Conservation (phyloP, 2,888 invertebrate genomes). For the Periphyllus acericola region DNA sequence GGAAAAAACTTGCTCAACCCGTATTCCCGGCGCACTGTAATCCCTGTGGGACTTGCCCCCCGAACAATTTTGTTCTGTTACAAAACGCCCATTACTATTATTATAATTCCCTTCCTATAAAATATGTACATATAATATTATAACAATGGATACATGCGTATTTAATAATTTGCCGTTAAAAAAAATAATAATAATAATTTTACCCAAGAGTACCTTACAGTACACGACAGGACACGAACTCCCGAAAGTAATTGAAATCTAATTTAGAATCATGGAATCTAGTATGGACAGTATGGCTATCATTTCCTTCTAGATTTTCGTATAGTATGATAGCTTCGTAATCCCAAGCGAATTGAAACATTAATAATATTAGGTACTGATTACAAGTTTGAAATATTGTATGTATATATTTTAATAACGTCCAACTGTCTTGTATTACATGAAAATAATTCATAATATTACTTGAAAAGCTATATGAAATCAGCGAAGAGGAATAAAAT, state of each 20-base stretch:
- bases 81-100: constrained; percentile 52
- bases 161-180: constrained; percentile 47
- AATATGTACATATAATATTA: constrained; percentile 35
- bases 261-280: constrained; percentile 35
- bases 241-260: constrained; percentile 48
- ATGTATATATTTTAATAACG: not conserved
- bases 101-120: constrained; percentile 34
- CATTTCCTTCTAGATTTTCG: not conserved
- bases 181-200: constrained; percentile 48
- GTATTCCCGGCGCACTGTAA: constrained; percentile 53
- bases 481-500: not conserved
- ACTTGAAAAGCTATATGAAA: not conserved
- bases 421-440: not conserved
- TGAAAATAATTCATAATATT: not conserved
- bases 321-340: not conserved
- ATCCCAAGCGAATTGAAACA: not conserved
- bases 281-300: not conserved
- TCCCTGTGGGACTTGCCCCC: constrained; percentile 55
- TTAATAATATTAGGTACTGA: constrained; percentile 11
- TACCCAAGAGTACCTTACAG: constrained; percentile 50
- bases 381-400: constrained; percentile 13
- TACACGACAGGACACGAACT: constrained; percentile 47
- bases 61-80: constrained; percentile 51
- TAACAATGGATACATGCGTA: not conserved
- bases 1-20: constrained; percentile 59